phyloP scores from a whole-genome alignment of 2,888 invertebrate species.

The Ichneumoninae sp. region DNA sequence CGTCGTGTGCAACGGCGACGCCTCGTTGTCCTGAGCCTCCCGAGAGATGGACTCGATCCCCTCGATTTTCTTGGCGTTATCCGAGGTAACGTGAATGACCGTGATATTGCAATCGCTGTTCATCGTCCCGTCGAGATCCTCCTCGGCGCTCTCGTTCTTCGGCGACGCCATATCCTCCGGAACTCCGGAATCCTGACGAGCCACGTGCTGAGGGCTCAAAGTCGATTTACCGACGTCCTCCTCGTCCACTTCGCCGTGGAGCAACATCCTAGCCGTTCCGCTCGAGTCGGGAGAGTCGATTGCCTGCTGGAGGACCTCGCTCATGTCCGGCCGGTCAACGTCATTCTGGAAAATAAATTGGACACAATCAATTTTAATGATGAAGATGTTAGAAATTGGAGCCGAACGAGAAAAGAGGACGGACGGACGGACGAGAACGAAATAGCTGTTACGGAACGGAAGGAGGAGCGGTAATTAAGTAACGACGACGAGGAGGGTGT shows the following conservation, averaged over 20 bases:
- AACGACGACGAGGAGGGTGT: conserved; percentile 38
- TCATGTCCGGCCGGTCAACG: conserved; percentile 51
- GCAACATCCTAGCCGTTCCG: conserved; percentile 49
- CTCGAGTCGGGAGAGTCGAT: conserved; percentile 39
- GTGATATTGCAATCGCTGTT: conserved; percentile 81
- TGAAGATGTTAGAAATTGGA: conserved; percentile 1
- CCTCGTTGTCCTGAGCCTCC: conserved; percentile 50
- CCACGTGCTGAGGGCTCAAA: conserved; percentile 74
- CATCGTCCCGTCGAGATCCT: conserved; percentile 75
- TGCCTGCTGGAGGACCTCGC: conserved; percentile 41
- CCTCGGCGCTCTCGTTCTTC: conserved; percentile 67
- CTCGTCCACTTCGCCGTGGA: conserved; percentile 49
- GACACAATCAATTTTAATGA: conserved; percentile 22
- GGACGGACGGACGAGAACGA: too few species aligned
- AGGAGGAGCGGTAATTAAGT: conserved; percentile 55
- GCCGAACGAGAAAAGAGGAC: conserved; percentile 2
- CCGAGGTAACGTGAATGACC: conserved; percentile 78
- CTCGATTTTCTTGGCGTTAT: conserved; percentile 60
- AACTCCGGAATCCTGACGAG: conserved; percentile 81
- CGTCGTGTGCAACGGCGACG: conserved; percentile 70
- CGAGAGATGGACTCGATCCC: conserved; percentile 59
- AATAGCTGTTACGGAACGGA: conserved; percentile 60
- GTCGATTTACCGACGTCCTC: conserved; percentile 67
- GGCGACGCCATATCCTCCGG: conserved; percentile 81
- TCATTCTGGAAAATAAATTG: conserved; percentile 55